A percentile compares a stretch with the other conserved stretches of the same genome.
These are phyloP conservation scores for Notarius lentiginosus DNA, from an alignment of 2,113 vertebrate species.

Conservation along the genomic window DNA sequence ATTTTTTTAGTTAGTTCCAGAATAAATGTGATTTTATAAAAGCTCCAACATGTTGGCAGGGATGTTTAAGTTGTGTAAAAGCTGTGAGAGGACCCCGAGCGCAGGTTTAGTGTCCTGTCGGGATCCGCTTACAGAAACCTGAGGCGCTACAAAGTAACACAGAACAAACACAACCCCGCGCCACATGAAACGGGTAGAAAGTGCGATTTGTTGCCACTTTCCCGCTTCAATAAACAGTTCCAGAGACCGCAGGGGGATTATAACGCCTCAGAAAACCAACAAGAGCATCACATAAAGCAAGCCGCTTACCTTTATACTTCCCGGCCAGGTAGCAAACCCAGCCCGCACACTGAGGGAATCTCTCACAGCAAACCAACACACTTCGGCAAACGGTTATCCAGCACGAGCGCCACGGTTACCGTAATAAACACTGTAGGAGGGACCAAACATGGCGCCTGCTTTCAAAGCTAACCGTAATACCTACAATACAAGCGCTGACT, in stretches of 20 bases:
- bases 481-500: not conserved
- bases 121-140: too few species aligned
- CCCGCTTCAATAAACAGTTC: not conserved
- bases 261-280: too few species aligned
- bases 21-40: too few species aligned
- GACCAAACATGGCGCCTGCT: not conserved
- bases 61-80: not conserved
- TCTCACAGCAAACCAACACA: slow-evolving; percentile 23
- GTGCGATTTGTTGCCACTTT: not conserved
- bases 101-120: not conserved
- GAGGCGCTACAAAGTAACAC: not conserved
- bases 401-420: slow-evolving; percentile 41
- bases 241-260: too few species aligned
- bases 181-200: not conserved
- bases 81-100: not conserved
- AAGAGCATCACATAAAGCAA: not conserved
- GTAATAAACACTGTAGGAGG: slow-evolving; percentile 19
- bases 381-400: slow-evolving; percentile 26
- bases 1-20: not conserved
- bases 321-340: too few species aligned
- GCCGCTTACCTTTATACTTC: slow-evolving; percentile 24
- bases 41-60: not conserved
- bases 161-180: not conserved
- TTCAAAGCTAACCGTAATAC: slow-evolving; percentile 18
- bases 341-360: not conserved